Evolutionary conservation across 2,113 vertebrate genomes (phyloP).

Genomic region (Patagioenas fasciata): DNA sequence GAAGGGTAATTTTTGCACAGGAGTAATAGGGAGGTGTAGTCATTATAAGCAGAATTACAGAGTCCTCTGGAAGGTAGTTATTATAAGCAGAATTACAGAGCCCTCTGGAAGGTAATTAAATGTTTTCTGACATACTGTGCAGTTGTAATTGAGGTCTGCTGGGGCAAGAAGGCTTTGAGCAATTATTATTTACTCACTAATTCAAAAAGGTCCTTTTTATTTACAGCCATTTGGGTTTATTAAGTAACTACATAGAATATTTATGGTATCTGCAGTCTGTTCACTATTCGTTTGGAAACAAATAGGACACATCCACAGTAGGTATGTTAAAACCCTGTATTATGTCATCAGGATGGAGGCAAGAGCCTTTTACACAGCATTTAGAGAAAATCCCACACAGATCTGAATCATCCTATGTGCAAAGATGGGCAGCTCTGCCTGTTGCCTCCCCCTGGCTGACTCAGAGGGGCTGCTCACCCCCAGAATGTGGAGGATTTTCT

Average conservation of each 20-base stretch:
- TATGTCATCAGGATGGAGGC: neutral
- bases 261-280: neutral
- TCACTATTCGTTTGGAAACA: slow-evolving; percentile 36
- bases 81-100: neutral
- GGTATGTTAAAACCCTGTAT: slow-evolving; percentile 33
- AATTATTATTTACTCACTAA: slow-evolving; percentile 21
- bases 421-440: neutral
- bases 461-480: neutral
- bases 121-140: neutral
- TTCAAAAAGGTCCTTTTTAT: slow-evolving; percentile 25
- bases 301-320: neutral
- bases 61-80: neutral
- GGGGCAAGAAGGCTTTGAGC: neutral
- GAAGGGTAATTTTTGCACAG: neutral
- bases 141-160: neutral
- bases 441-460: neutral
- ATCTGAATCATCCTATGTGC: neutral
- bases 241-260: slow-evolving; percentile 4
- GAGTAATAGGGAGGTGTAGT: neutral
- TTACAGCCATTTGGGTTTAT: neutral
- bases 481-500: neutral
- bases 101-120: slow-evolving; percentile 3
- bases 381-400: neutral
- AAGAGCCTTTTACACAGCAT: neutral
- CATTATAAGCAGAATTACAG: neutral